A percentile compares a stretch with the other conserved stretches of the same genome.
Evolutionary conservation across 2,797 vertebrate genomes (phyloP).

Genomic region (Chloroceryle inda): DNA sequence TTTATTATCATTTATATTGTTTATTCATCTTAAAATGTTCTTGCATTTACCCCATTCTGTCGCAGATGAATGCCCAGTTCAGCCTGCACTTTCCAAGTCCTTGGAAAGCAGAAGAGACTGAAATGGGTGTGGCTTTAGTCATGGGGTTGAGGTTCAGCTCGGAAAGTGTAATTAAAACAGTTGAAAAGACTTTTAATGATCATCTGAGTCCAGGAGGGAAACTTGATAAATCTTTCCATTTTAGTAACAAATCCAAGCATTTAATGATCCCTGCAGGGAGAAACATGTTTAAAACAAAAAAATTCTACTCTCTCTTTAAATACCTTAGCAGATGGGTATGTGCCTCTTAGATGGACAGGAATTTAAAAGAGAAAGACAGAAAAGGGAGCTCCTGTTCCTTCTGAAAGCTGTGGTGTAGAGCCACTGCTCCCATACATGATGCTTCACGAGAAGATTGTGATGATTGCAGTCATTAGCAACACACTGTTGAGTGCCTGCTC

Average conservation of each 20-base stretch:
- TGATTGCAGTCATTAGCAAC: not conserved
- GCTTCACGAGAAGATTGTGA: not conserved
- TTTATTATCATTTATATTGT: not conserved
- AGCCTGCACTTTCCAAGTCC: not conserved
- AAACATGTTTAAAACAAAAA: not conserved
- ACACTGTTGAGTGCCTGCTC: not conserved
- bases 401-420: not conserved
- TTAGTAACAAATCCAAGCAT: not conserved
- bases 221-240: not conserved
- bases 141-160: not conserved
- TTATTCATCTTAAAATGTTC: not conserved
- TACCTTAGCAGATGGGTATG: not conserved
- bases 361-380: not conserved
- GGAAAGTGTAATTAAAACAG: conserved; percentile 8
- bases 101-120: not conserved
- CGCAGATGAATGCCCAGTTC: not conserved
- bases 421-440: rapidly evolving
- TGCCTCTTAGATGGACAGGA: not conserved
- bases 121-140: not conserved
- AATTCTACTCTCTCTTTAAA: not conserved
- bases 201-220: not conserved
- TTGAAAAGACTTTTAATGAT: not conserved
- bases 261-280: conserved; percentile 4
- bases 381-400: not conserved
- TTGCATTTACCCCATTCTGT: not conserved